Percentiles rank a stretch among this genome's conserved stretches.
phyloP scores from a whole-genome alignment of 2,797 vertebrate genomes.

The Cossypha dichroa region DNA sequence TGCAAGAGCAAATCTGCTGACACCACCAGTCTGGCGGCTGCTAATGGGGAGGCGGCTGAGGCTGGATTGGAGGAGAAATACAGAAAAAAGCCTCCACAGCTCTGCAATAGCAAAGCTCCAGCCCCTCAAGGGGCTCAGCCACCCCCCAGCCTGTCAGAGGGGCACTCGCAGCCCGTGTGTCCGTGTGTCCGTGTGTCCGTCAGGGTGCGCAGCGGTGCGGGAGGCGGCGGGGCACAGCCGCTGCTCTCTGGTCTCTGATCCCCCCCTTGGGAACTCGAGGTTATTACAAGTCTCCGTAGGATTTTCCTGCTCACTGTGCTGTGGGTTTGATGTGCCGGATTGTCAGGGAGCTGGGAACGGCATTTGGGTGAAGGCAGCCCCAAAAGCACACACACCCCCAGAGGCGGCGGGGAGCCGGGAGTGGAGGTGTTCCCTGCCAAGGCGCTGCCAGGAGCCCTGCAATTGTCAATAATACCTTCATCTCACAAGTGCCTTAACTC shows the following conservation, averaged over 20 bases:
- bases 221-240: neutral
- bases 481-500: neutral
- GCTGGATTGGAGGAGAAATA: neutral
- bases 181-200: neutral
- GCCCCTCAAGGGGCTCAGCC: neutral
- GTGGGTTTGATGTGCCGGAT: neutral
- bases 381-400: neutral
- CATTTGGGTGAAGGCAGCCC: neutral
- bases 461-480: neutral
- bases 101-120: neutral
- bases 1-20: neutral
- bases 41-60: neutral
- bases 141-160: neutral
- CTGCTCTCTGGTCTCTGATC: neutral
- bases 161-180: neutral
- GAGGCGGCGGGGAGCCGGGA: neutral
- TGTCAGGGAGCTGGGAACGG: neutral
- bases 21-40: neutral
- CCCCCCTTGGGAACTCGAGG: neutral
- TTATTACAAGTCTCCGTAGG: neutral
- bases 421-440: neutral
- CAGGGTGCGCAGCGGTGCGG: neutral
- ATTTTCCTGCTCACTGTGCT: neutral
- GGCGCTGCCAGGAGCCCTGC: neutral
- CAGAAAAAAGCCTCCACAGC: neutral